Base-by-base conservation (phyloP, 1,140 invertebrate genomes). In the Diorhabda elongata region DNA sequence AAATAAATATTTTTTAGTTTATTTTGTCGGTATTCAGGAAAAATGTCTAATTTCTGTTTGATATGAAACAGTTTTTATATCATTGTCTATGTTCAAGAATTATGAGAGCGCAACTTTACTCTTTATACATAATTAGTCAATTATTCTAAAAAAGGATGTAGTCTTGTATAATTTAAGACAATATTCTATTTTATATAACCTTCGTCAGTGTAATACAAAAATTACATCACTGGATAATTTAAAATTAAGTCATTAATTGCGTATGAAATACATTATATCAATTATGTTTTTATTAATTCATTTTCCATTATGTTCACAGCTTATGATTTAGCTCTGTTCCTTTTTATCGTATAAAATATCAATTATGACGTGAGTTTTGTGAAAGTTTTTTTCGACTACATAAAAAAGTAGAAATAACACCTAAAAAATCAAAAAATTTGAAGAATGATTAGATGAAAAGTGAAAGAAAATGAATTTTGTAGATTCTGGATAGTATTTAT, bases 161-260 rank as follows among this genome's bases (percentile, higher is more conserved):
- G 61, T 62, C 61, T 62, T 62, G 42, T n/a, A 62, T 62, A 62
- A 62, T 62, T 62, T 62, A 62, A 62, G 44, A 62, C 43, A 62
- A 59, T 42, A 59, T 59, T 42, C 41, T 26, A 59, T 44, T 44
- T 11, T 44, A 8, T 6, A 52, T n/a, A 52, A 52, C 47, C 47
- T 52, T 52, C 47, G 6, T 52, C 6, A n/a, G 47, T 52, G n/a
- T 52, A 52, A 52, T 52, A 52, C 47, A n/a, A 52, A 52, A 52
- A 52, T 52, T 52, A 52, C 47, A 52, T 52, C 47, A 52, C 47
- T 52, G n/a, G n/a, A 6, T 6, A 52, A 52, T 52, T 52, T 52
- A 8, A 52, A n/a, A n/a, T 52, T 52, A 52, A 8, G 6, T 8
- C n/a, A 52, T 2, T 52, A 52, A 52, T 52, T 52, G 47, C 2